A percentile compares a stretch with the other conserved stretches of the same genome.
Conservation (phyloP, 2,888 invertebrate species). For the Megamerina dolium region DNA sequence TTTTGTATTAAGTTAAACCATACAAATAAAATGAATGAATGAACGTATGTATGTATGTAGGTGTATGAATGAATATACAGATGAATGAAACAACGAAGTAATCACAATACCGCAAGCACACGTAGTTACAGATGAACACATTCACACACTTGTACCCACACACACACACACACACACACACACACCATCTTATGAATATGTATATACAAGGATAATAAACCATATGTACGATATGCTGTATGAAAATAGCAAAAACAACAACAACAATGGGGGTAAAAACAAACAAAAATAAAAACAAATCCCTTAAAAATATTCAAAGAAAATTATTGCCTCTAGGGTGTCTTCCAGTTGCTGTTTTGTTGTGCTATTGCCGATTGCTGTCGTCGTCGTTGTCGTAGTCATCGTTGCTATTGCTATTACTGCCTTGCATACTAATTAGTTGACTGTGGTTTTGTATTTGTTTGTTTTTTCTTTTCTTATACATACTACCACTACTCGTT, state of each 20-base stretch:
- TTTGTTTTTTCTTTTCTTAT: not conserved
- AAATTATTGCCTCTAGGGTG: not conserved
- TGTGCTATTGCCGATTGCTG: too few relatives aligned
- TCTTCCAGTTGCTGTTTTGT: too few relatives aligned
- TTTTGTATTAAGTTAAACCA: not conserved
- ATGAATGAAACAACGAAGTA: too few relatives aligned
- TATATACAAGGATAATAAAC: not conserved
- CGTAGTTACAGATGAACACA: too few relatives aligned
- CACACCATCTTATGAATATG: not conserved
- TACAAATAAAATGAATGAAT: not conserved
- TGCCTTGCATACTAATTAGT: conserved; percentile 36
- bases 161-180: not conserved
- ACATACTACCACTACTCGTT: not conserved
- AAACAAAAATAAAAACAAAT: not conserved
- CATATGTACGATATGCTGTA: too few relatives aligned
- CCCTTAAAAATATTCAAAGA: not conserved
- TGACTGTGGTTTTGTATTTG: not conserved
- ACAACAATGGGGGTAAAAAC: not conserved
- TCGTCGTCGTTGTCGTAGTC: too few relatives aligned
- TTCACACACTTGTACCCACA: not conserved
- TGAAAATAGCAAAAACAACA: too few relatives aligned
- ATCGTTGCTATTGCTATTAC: conserved; percentile 3
- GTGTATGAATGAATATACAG: too few relatives aligned
- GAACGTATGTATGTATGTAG: too few relatives aligned
- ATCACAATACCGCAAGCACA: too few relatives aligned